Evolutionary conservation across 2,797 vertebrate genomes (phyloP).

Genomic region (Cygnus olor): DNA sequence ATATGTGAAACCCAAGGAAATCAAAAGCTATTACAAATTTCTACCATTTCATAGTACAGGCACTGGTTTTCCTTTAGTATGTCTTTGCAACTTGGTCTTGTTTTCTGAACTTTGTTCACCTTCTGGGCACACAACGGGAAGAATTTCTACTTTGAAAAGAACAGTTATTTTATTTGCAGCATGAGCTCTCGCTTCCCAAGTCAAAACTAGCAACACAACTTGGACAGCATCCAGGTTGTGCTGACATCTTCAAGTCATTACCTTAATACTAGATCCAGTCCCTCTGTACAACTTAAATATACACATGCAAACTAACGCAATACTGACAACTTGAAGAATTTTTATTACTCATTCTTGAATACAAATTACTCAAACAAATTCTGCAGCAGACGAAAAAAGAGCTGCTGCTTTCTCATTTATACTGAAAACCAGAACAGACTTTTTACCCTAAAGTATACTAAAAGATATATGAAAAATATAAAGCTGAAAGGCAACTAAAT

Average conservation of each 20-base stretch:
- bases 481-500: not conserved
- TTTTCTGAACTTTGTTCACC: not conserved
- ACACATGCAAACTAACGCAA: not conserved
- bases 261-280: not conserved
- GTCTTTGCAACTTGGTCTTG: not conserved
- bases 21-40: not conserved
- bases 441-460: not conserved
- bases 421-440: not conserved
- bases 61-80: not conserved
- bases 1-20: not conserved
- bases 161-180: not conserved
- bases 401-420: not conserved
- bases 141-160: rapidly evolving
- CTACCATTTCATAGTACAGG: not conserved
- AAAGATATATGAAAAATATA: not conserved
- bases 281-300: not conserved
- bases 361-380: not conserved
- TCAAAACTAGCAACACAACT: not conserved
- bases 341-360: not conserved
- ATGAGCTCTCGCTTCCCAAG: not conserved
- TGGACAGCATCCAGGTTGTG: not conserved
- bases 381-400: not conserved
- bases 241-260: not conserved
- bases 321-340: not conserved
- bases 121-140: not conserved